Percentiles rank a stretch among this genome's conserved stretches.
Conservation (phyloP, 2,797 vertebrate genomes). For the Heliangelus exortis region DNA sequence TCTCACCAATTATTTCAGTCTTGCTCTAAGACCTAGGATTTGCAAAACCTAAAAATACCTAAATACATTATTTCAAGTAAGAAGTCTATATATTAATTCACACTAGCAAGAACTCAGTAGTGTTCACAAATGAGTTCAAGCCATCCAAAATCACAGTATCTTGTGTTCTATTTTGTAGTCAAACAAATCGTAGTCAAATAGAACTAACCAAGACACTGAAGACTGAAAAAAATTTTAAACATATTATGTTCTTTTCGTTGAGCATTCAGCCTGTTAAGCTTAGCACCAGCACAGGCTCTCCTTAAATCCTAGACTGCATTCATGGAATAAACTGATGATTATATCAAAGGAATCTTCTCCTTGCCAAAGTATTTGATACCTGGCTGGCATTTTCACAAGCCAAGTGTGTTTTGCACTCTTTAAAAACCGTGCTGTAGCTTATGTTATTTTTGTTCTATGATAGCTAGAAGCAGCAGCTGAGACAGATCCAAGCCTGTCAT, state of each 20-base stretch:
- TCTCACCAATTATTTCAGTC: not conserved
- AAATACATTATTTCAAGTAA: not conserved
- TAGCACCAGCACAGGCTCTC: not conserved
- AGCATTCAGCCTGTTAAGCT: not conserved
- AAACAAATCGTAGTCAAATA: not conserved
- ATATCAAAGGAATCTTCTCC: not conserved
- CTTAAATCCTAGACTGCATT: not conserved
- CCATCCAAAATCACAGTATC: not conserved
- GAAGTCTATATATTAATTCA: not conserved
- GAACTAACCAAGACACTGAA: not conserved
- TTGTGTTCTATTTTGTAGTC: not conserved
- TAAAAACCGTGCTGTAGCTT: not conserved
- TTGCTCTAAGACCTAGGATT: not conserved
- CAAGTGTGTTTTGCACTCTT: not conserved
- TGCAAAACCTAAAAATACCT: not conserved
- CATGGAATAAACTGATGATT: not conserved
- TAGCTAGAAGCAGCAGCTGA: slow-evolving; percentile 17
- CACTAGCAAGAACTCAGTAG: not conserved
- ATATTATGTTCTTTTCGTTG: not conserved
- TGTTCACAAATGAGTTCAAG: not conserved
- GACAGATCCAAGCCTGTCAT: not conserved
- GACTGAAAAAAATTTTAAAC: not conserved
- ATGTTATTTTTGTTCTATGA: slow-evolving; percentile 30
- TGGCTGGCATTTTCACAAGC: slow-evolving; percentile 20
- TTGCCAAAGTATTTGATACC: slow-evolving; percentile 31